Conservation (phyloP, 2,113 vertebrate genomes). For the Plectropomus leopardus region DNA sequence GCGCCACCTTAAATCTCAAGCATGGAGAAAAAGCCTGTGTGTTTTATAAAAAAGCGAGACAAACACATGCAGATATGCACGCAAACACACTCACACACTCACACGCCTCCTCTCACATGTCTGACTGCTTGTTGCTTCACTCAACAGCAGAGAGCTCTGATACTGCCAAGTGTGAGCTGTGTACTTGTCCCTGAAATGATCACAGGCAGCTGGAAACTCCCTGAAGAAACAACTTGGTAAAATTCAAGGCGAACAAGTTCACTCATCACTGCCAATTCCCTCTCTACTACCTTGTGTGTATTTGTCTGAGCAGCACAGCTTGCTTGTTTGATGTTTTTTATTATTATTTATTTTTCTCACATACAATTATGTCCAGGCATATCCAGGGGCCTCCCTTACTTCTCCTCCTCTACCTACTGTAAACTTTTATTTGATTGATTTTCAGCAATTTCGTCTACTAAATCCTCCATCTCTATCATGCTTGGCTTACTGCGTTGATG, state of each 20-base stretch:
- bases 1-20: constrained; percentile 42
- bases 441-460: constrained; percentile 61
- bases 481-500: constrained; percentile 67
- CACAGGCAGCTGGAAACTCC: constrained; percentile 58
- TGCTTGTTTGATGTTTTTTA: constrained; percentile 45
- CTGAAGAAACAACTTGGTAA: constrained; percentile 56
- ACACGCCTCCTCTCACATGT: constrained; percentile 18
- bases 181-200: constrained; percentile 66
- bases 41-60: constrained; percentile 21
- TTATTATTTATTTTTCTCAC: constrained; percentile 50
- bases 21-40: constrained; percentile 3
- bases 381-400: constrained; percentile 33
- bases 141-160: constrained; percentile 46
- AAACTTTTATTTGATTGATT: constrained; percentile 73
- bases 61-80: constrained; percentile 26
- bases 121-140: constrained; percentile 40
- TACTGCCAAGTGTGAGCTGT: constrained; percentile 50
- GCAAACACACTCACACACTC: background rate
- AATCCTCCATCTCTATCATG: constrained; percentile 70
- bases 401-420: constrained; percentile 26
- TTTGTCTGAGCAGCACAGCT: constrained; percentile 34
- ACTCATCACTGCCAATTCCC: constrained; percentile 54
- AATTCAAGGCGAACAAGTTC: constrained; percentile 58
- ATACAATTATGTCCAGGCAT: constrained; percentile 55
- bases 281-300: constrained; percentile 26